phyloP scores from a whole-genome alignment of 2,797 vertebrate genomes.

The Margarornis squamiger region DNA sequence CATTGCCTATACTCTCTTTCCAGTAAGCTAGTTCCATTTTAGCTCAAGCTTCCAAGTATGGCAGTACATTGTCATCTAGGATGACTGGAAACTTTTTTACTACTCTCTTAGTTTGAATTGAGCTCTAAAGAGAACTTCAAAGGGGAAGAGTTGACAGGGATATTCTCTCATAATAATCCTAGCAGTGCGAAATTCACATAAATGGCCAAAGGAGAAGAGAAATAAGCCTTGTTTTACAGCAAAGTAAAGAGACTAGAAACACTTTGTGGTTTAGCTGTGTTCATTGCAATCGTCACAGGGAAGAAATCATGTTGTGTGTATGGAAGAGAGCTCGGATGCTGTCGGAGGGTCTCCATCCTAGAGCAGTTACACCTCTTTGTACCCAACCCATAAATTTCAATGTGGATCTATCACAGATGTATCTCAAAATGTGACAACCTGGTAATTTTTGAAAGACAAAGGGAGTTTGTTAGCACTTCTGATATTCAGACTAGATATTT shows the following conservation, averaged over 20 bases:
- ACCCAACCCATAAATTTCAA: background rate
- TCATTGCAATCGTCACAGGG: rapidly evolving
- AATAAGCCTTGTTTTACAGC: background rate
- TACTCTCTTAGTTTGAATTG: background rate
- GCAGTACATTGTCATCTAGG: background rate
- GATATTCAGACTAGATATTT: background rate
- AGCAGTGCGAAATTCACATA: background rate
- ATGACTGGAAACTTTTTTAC: conserved; percentile 10
- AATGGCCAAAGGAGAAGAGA: background rate
- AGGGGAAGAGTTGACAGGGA: background rate
- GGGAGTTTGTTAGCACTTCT: background rate
- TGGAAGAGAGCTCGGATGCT: background rate
- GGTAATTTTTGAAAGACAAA: background rate
- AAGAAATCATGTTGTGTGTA: background rate
- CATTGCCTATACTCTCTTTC: conserved; percentile 16
- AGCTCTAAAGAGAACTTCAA: background rate
- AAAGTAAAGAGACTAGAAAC: background rate
- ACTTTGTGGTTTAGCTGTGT: background rate
- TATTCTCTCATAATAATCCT: background rate
- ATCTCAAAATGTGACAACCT: background rate
- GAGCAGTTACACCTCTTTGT: background rate
- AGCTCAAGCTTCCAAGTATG: conserved; percentile 17
- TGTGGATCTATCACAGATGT: background rate
- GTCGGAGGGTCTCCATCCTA: background rate
- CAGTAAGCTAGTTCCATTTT: conserved; percentile 16